A percentile compares a stretch with the other conserved stretches of the same genome.
phyloP scores from a whole-genome alignment of 2,797 vertebrate species.

The Pantherophis vulpinus region DNA sequence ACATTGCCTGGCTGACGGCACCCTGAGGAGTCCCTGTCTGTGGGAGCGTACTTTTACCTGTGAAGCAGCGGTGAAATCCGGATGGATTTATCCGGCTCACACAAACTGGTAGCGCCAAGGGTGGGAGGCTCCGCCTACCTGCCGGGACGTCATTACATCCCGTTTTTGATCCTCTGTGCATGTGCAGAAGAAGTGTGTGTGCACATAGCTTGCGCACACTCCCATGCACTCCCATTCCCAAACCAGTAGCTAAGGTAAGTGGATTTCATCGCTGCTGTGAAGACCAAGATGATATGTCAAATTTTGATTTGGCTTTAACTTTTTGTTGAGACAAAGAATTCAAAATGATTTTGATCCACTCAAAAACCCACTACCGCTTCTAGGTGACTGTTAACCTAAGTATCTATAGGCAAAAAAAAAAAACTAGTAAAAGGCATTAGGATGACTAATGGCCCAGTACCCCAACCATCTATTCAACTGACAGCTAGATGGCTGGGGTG shows the following conservation, averaged over 20 bases:
- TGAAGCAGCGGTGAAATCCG: background rate
- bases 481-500: background rate
- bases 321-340: background rate
- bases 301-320: background rate
- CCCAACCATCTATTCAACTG: background rate
- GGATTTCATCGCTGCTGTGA: background rate
- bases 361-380: background rate
- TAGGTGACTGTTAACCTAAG: background rate
- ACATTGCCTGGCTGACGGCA: too few species aligned
- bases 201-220: too few species aligned
- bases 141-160: too few species aligned
- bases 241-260: too few species aligned
- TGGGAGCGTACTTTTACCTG: background rate
- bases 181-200: too few species aligned
- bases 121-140: too few species aligned
- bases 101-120: too few species aligned
- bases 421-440: background rate
- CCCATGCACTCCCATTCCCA: too few species aligned
- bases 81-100: accelerated
- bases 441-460: background rate
- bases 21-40: too few species aligned
- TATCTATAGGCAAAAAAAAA: background rate
- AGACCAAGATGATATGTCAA: background rate
- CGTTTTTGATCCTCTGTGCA: too few species aligned
- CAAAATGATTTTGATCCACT: constrained; percentile 1